Percentiles rank a stretch among this genome's conserved stretches.
Conservation (phyloP, 2,797 vertebrate species). For the Mycteria americana region DNA sequence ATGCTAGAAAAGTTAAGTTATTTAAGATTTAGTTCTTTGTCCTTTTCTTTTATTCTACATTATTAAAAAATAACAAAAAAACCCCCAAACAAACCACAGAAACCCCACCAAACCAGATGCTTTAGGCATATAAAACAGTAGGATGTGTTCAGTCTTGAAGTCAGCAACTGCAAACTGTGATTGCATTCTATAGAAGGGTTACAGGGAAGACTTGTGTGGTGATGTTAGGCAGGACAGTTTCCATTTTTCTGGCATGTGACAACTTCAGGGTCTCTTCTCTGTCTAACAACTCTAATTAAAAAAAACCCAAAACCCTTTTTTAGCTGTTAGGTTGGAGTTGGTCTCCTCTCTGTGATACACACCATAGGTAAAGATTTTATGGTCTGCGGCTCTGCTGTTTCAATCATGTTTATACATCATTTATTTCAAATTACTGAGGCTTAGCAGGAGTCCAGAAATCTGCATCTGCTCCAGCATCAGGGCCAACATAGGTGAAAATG, state of each 20-base stretch:
- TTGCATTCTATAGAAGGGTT: neutral
- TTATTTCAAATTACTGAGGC: slow-evolving; percentile 17
- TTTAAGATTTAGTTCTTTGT: neutral
- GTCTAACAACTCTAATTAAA: neutral
- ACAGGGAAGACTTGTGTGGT: neutral
- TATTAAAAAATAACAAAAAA: neutral
- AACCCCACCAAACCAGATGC: neutral
- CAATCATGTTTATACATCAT: neutral
- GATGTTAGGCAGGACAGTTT: neutral
- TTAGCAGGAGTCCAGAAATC: neutral
- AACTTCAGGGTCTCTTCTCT: neutral
- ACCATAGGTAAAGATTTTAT: neutral
- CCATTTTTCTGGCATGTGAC: neutral
- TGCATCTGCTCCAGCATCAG: neutral
- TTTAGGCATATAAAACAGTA: neutral
- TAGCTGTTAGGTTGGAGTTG: neutral
- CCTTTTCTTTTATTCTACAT: neutral
- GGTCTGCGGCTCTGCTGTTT: neutral
- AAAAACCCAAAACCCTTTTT: neutral
- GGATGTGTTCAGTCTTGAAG: neutral
- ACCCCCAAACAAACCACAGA: neutral
- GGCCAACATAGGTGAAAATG: neutral
- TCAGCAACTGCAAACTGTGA: neutral
- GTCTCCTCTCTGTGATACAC: neutral
- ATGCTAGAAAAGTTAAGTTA: neutral